Conservation (phyloP, 2,888 invertebrate species). For the Xestia sexstrigata region DNA sequence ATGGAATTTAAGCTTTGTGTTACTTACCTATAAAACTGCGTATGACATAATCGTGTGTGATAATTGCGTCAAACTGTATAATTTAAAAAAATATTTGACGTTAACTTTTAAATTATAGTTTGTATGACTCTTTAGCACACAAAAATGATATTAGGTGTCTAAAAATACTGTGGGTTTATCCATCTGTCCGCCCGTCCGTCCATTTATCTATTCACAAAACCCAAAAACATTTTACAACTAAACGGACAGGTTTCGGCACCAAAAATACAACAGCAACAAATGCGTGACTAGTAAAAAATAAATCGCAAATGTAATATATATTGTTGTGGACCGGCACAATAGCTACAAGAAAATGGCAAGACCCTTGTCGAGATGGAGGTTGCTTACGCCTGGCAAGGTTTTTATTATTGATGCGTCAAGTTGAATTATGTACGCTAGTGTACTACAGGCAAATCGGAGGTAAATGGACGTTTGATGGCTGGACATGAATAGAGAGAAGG, state of each 20-base stretch:
- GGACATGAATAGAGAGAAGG: constrained; percentile 44
- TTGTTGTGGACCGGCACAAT: constrained; percentile 63
- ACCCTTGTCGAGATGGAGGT: constrained; percentile 68
- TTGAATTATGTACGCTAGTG: constrained; percentile 66
- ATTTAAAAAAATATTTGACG: neutral
- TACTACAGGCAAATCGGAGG: constrained; percentile 64
- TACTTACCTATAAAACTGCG: neutral
- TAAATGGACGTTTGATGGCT: constrained; percentile 62
- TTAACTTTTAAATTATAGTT: neutral
- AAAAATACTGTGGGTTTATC: neutral
- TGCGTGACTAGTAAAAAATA: constrained; percentile 61
- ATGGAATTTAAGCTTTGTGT: neutral
- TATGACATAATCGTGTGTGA: neutral
- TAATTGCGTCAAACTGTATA: neutral
- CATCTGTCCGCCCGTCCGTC: no score
- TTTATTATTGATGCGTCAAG: constrained; percentile 71
- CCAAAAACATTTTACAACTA: constrained; percentile 6
- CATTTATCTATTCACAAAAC: neutral
- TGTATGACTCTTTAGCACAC: neutral
- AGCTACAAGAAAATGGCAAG: constrained; percentile 64
- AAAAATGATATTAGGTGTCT: neutral
- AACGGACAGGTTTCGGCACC: neutral
- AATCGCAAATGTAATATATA: constrained; percentile 56
- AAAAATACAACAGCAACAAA: constrained; percentile 33
- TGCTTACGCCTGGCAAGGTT: constrained; percentile 58